Conservation (phyloP, 2,888 invertebrate genomes). For the Cremastobaeus sp. region DNA sequence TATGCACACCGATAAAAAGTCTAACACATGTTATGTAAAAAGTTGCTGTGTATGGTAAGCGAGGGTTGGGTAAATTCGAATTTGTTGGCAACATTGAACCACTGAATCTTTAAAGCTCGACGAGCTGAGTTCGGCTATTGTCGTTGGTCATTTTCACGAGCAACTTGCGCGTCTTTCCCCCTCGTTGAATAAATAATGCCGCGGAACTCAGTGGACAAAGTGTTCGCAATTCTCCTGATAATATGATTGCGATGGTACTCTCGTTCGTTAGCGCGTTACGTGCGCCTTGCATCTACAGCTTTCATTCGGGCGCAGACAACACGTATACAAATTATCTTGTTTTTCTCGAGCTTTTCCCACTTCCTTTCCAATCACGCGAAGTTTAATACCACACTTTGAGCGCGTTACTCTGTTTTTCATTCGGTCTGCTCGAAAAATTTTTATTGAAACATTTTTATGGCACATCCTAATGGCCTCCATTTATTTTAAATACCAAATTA, state of each 20-base stretch:
- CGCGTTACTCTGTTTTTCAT: slow-evolving; percentile 18
- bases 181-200: slow-evolving; percentile 57
- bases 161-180: slow-evolving; percentile 51
- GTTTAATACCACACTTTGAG: slow-evolving; percentile 32
- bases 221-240: slow-evolving; percentile 44
- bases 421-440: slow-evolving; percentile 17
- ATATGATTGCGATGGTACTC: slow-evolving; percentile 34
- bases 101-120: slow-evolving; percentile 58
- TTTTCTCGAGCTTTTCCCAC: slow-evolving; percentile 27
- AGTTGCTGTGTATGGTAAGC: slow-evolving; percentile 6
- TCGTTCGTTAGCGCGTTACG: slow-evolving; percentile 34
- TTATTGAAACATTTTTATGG: slow-evolving; percentile 22
- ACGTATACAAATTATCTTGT: slow-evolving; percentile 55
- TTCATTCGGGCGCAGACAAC: slow-evolving; percentile 29
- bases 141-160: slow-evolving; percentile 57
- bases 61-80: slow-evolving; percentile 43
- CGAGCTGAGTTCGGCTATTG: slow-evolving; percentile 46
- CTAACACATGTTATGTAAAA: slow-evolving; percentile 10
- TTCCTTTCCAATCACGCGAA: slow-evolving; percentile 20
- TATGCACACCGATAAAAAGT: slow-evolving; percentile 10
- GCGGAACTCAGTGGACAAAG: slow-evolving; percentile 48
- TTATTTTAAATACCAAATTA: slow-evolving; percentile 9
- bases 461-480: slow-evolving; percentile 16
- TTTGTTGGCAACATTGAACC: slow-evolving; percentile 50
- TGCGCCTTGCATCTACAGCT: slow-evolving; percentile 28